Conservation (phyloP, 2,888 invertebrate genomes). For the Cerastis rubricosa region DNA sequence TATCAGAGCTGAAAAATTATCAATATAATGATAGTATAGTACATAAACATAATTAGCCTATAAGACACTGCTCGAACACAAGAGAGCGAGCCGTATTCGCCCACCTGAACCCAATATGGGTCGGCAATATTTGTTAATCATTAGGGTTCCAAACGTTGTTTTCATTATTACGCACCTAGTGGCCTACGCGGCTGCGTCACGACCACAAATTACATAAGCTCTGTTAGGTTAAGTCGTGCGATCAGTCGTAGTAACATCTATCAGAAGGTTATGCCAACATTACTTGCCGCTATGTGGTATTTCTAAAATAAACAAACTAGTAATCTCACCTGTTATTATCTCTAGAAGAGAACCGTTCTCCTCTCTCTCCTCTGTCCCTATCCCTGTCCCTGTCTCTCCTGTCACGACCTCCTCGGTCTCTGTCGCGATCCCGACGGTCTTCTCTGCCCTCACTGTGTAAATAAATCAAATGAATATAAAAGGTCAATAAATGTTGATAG, state of each 20-base stretch:
- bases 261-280: not conserved
- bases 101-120: not conserved
- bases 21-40: not conserved
- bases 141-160: not conserved
- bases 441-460: conserved; percentile 53
- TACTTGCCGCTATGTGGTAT: not conserved
- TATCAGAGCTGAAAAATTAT: not conserved
- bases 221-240: not conserved
- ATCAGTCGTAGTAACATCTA: not conserved
- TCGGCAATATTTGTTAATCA: not conserved
- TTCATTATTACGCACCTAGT: not conserved
- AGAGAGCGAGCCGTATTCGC: not conserved
- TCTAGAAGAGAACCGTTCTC: conserved; percentile 71
- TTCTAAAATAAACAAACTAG: not conserved
- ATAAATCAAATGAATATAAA: not conserved
- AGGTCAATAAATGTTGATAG: not conserved
- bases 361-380: conserved; percentile 69
- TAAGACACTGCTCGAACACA: not conserved
- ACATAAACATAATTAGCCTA: not conserved
- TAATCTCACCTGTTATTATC: conserved; percentile 73
- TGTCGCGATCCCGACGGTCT: conserved; percentile 67
- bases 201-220: not conserved
- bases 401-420: conserved; percentile 64
- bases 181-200: not conserved
- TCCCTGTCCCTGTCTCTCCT: conserved; percentile 72